A percentile compares a stretch with the other conserved stretches of the same genome.
Conservation (phyloP, 2,797 vertebrate species). For the Lacerta viridis region DNA sequence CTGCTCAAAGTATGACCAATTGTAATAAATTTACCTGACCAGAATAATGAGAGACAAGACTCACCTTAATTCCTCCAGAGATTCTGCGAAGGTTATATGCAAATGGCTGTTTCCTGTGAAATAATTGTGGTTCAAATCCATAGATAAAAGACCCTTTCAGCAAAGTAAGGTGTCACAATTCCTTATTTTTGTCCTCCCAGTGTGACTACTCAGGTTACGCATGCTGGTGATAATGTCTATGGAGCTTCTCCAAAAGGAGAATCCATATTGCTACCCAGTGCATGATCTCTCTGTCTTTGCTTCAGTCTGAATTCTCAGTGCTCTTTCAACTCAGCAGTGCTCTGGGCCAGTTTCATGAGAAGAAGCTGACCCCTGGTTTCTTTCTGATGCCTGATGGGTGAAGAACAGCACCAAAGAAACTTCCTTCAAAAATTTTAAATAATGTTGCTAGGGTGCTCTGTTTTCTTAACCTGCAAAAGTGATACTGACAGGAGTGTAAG, state of each 20-base stretch:
- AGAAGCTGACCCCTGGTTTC: constrained; percentile 49
- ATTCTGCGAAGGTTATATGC: constrained; percentile 36
- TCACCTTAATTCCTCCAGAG: constrained; percentile 43
- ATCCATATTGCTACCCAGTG: constrained; percentile 40
- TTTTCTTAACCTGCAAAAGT: constrained; percentile 42
- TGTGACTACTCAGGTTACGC: constrained; percentile 13
- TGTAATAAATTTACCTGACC: constrained; percentile 12
- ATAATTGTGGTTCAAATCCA: constrained; percentile 19
- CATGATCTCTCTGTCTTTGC: constrained; percentile 10
- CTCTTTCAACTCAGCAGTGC: constrained; percentile 56
- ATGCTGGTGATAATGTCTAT: constrained; percentile 43
- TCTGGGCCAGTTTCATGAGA: constrained; percentile 35
- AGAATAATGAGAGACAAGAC: constrained; percentile 53
- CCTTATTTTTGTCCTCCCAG: neutral
- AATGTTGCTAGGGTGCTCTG: neutral
- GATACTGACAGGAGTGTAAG: constrained; percentile 41
- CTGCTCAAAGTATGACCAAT: neutral
- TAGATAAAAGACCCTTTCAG: constrained; percentile 32
- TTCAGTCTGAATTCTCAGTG: constrained; percentile 35
- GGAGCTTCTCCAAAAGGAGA: constrained; percentile 20
- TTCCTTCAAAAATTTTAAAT: neutral
- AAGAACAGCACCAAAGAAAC: constrained; percentile 55
- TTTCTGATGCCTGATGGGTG: constrained; percentile 48
- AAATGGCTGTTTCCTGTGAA: constrained; percentile 46
- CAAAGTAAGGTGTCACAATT: neutral